phyloP scores from a whole-genome alignment of 2,797 vertebrate species.

The Nyctibius grandis region DNA sequence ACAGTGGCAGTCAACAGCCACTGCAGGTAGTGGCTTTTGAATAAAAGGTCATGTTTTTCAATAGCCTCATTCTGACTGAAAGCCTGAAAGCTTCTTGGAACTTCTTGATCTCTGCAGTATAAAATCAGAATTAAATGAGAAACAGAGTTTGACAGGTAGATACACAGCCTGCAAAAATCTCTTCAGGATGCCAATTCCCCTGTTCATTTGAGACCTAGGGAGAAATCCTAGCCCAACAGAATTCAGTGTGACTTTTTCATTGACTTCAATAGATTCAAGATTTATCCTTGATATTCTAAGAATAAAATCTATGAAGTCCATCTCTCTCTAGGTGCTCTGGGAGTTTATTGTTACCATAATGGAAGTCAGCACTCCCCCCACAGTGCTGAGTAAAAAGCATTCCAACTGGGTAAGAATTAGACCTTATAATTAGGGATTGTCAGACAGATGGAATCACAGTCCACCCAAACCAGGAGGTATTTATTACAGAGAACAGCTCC shows the following conservation, averaged over 20 bases:
- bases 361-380: constrained; percentile 11
- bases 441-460: neutral
- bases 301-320: constrained; percentile 31
- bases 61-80: constrained; percentile 50
- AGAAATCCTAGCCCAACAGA: neutral
- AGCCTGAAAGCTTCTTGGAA: constrained; percentile 57
- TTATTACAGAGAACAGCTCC: neutral
- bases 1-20: constrained; percentile 61
- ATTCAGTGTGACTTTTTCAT: neutral
- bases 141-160: neutral
- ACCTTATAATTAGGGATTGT: neutral
- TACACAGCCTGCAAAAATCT: neutral
- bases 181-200: constrained; percentile 1
- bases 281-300: neutral
- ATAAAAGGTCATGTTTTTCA: constrained; percentile 68
- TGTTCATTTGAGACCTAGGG: neutral
- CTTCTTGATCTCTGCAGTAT: constrained; percentile 47
- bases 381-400: constrained; percentile 29
- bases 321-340: constrained; percentile 12
- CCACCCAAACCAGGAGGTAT: neutral
- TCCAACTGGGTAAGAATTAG: constrained; percentile 44
- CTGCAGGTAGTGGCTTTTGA: constrained; percentile 64
- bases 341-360: constrained; percentile 32
- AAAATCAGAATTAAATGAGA: constrained; percentile 38
- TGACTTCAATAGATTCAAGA: neutral